Base-by-base conservation (phyloP, 2,888 invertebrate species). In the Strigamia transsilvanica region DNA sequence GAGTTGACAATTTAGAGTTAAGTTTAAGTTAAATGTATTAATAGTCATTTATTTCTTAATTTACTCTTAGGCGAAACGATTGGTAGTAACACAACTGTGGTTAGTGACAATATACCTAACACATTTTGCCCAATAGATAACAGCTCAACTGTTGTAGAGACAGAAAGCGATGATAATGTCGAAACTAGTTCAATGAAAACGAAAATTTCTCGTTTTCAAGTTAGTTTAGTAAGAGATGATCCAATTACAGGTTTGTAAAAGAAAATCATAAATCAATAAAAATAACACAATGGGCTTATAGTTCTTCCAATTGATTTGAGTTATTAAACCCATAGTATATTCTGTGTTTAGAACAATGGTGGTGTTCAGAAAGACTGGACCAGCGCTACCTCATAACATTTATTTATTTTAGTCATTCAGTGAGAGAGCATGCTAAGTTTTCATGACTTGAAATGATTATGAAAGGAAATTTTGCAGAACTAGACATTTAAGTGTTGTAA, bases 151-250 rank as follows among this genome's bases (percentile, higher is more conserved):
- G 80, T 27, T 12, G 4, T 18, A 21, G 41, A n/a, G 42, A 80
- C 80, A 15, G 46, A 38, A 27, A 42, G 23, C 13, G 51, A 42
- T 15, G 46, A 42, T n/a, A 13, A 23, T 80, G 27, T 7, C 15
- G 80, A 80, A 34, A 18, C 61, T 73, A 73, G n/a, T 32, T 21
- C 51, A 46, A 32, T 27, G 21, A 42, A 51, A 51, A 80, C 90
- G 80, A 88, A 88, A 84, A 86, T 90, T 18, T 90, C 90, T 9
- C 87, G 90, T 80, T 90, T 90, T 85, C 89, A 90, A 86, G 90
- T 91, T 80, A 90, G 90, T 86, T 88, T 90, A 15, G 90, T 91
- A 13, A 46, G 34, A 32, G 83, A 83, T 38, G 83, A 83, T 80
- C 83, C 83, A 34, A 73, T 82, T 38, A 51, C 56, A 80, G 82